phyloP scores from a whole-genome alignment of 2,113 vertebrate genomes.

The Phylloscopus whistleri region DNA sequence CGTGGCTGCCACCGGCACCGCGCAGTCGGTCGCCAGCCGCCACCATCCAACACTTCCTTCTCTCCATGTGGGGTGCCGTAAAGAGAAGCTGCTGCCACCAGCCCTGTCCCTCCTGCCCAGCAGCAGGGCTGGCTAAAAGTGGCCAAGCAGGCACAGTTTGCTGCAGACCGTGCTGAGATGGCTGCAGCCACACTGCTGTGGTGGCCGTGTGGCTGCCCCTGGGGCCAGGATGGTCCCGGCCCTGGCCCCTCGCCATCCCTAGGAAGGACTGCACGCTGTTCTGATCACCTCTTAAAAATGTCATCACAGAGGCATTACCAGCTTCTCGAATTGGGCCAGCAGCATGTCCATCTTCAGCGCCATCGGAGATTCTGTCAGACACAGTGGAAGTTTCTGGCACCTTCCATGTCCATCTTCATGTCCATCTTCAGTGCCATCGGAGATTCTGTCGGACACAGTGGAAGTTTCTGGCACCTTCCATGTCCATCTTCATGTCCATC shows the following conservation, averaged over 20 bases:
- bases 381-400: neutral
- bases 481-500: no score
- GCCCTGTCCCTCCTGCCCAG: neutral
- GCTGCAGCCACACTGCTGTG: neutral
- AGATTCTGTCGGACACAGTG: neutral
- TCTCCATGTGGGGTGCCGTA: neutral
- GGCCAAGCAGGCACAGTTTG: neutral
- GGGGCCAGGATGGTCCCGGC: neutral
- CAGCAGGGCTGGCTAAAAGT: neutral
- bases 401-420: no score
- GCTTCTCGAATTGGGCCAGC: neutral
- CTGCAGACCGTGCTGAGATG: neutral
- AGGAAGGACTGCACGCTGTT: neutral
- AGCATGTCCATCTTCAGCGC: neutral
- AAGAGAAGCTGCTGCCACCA: neutral
- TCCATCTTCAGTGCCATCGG: neutral
- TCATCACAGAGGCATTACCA: neutral
- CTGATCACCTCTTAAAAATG: no score
- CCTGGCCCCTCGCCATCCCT: neutral
- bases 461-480: neutral
- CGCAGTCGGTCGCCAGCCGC: accelerated
- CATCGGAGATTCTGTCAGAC: neutral
- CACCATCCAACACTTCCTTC: neutral
- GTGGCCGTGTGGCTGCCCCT: neutral
- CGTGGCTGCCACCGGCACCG: accelerated